Evolutionary conservation across 2,797 vertebrate species (phyloP).

Genomic region (Trichosurus vulpecula): DNA sequence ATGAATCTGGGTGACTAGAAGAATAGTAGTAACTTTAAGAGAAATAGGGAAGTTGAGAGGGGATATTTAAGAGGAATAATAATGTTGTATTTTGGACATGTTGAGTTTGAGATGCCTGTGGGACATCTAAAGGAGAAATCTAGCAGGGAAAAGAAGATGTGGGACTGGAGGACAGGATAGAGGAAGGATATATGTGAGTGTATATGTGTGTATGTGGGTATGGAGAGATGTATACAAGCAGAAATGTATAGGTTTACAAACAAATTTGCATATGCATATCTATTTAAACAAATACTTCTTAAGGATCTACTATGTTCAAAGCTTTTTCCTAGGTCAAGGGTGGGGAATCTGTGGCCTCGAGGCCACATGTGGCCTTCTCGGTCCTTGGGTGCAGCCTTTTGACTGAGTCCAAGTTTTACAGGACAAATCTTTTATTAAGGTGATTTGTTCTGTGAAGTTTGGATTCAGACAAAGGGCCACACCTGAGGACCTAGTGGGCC

Average conservation of each 20-base stretch:
- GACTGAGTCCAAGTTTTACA: too few species aligned
- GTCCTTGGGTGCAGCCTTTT: too few species aligned
- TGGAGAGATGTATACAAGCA: too few species aligned
- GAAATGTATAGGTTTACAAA: too few species aligned
- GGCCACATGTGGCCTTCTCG: too few species aligned
- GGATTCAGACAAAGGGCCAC: too few species aligned
- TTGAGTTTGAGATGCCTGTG: neutral
- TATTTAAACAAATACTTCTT: neutral
- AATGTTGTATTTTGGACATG: neutral
- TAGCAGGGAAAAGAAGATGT: neutral
- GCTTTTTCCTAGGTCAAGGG: neutral
- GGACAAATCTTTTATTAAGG: too few species aligned
- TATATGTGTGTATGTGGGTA: neutral
- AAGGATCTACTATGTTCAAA: neutral
- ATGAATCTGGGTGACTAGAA: neutral
- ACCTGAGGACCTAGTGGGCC: too few species aligned
- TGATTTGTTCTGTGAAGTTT: too few species aligned
- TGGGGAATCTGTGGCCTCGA: too few species aligned
- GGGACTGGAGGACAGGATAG: neutral
- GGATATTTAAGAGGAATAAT: neutral
- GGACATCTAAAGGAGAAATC: neutral
- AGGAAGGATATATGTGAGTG: neutral
- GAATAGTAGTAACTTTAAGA: neutral
- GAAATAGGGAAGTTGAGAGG: neutral
- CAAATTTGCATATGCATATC: neutral